Conservation (phyloP, 2,888 invertebrate species). For the Ennomos erosarius region DNA sequence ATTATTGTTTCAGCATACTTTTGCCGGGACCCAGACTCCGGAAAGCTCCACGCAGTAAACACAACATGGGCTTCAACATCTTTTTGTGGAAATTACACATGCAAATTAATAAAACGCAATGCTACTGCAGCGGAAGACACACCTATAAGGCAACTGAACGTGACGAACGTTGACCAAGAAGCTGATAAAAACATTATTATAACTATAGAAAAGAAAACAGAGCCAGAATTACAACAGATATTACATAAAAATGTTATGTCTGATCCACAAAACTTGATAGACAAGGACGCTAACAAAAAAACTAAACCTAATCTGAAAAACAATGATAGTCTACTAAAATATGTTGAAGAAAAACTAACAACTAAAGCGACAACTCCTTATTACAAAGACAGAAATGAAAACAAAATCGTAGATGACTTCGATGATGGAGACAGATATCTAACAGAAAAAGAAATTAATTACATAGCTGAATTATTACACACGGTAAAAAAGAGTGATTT, state of each 20-base stretch:
- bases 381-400: background rate
- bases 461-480: conserved; percentile 65
- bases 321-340: background rate
- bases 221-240: conserved; percentile 25
- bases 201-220: conserved; percentile 34
- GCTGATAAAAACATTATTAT: conserved; percentile 8
- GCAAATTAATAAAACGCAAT: conserved; percentile 63
- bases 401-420: conserved; percentile 12
- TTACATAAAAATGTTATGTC: conserved; percentile 21
- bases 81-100: conserved; percentile 79
- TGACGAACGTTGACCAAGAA: conserved; percentile 43
- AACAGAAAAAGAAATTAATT: conserved; percentile 67
- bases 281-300: background rate
- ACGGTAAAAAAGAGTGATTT: conserved; percentile 74
- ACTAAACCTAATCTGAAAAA: background rate
- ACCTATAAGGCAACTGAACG: conserved; percentile 53
- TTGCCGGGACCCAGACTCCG: conserved; percentile 79
- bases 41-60: conserved; percentile 65
- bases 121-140: conserved; percentile 43
- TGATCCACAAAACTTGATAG: conserved; percentile 17
- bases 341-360: background rate
- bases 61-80: conserved; percentile 71
- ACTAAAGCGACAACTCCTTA: background rate
- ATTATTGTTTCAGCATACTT: conserved; percentile 61
- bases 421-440: conserved; percentile 61